phyloP scores from a whole-genome alignment of 1,140 invertebrate species.

The Caenorhabditis elegans region WBcel235 BX284602.5:5702501-5703000 shows the following conservation, averaged over 20 bases:
- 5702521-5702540: too few species aligned
- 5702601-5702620: too few species aligned
- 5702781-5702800: not conserved
- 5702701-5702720: not conserved
- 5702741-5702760: not conserved
- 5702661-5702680: not conserved
- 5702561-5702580: too few species aligned
- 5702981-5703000: too few species aligned
- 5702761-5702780: slow-evolving; percentile 1
- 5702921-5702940: not conserved
- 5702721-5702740: not conserved
- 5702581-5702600: too few species aligned
- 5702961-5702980: too few species aligned
- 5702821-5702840: not conserved
- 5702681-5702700: not conserved
- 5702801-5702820: not conserved
- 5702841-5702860: not conserved
- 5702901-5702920: not conserved
- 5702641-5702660: too few species aligned
- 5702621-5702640: too few species aligned
- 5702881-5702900: not conserved
- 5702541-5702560: too few species aligned
- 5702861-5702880: not conserved
- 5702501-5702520: too few species aligned
- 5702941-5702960: too few species aligned